Base-by-base conservation (phyloP, 2,797 vertebrate genomes). In the Gorsachius magnificus region DNA sequence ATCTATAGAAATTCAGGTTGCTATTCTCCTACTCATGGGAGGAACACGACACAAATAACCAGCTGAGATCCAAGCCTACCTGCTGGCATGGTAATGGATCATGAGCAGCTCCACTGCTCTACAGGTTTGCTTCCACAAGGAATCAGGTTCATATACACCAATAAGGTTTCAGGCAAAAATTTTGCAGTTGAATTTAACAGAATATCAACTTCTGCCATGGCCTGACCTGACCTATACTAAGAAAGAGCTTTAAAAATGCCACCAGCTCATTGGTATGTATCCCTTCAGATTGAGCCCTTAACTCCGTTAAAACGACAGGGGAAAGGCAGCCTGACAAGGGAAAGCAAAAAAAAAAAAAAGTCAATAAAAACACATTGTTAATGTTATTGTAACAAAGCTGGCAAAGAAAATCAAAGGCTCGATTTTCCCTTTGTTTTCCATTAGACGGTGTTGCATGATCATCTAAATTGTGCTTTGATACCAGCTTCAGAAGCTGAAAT, bases 401-500 rank as follows among this genome's bases (percentile, higher is more conserved):
- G 69, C 28, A 79, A 70, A 91, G 69, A 74, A 54, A 94, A 90
- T 66, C 68, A 90, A 89, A 93, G 45, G n/a, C 25, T 83, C 5
- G 2, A 45, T 78, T 79, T 87, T 87, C 17, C 29, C 24, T 83
- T 82, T 91, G 68, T 69, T 95, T 86, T 87, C 79, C 75, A 77
- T 92, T 83, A 61, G 60, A 64, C 1, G 0, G 13, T 36, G 63
- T 65, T 70, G 56, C 72, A 87, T 1, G 4, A 86, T 70, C 35
- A 76, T 83, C 72, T 86, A 87, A 92, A 68, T 35, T 87, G 65
- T 79, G 65, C 56, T 94, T 95, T 91, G 82, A 93, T 78, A 78
- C 28, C 60, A 78, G 79, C 50, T 84, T 83, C 72, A 83, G 56
- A 82, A 46, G 38, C 8, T 89, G 72, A 92, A 93, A 95, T 86